Evolutionary conservation across 1,140 invertebrate genomes (phyloP).

Genomic region (Daktulosphaira vitifoliae): DNA sequence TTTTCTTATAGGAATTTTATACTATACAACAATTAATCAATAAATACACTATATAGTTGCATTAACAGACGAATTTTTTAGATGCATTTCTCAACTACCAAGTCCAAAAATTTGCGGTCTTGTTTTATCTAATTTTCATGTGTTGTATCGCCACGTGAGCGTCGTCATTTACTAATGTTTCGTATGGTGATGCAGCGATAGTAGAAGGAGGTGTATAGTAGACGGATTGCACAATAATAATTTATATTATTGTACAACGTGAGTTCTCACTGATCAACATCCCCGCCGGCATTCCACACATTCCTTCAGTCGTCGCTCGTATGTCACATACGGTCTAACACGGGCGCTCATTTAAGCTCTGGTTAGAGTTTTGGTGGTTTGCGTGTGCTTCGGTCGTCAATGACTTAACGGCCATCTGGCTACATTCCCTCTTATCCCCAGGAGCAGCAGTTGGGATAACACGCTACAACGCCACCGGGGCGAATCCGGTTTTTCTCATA

Average conservation of each 20-base stretch:
- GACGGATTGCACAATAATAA: constrained; percentile 29
- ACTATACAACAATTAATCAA: too few relatives aligned
- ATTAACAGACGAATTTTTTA: too few relatives aligned
- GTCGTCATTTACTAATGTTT: background rate
- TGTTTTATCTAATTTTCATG: too few relatives aligned
- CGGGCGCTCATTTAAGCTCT: too few relatives aligned
- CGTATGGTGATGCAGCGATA: background rate
- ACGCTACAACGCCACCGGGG: background rate
- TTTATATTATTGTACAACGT: constrained; percentile 13
- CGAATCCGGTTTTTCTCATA: constrained; percentile 4
- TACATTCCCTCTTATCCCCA: background rate
- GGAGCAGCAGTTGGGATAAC: background rate
- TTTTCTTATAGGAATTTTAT: too few relatives aligned
- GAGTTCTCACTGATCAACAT: constrained; percentile 28
- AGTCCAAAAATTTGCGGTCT: too few relatives aligned
- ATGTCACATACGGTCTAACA: background rate
- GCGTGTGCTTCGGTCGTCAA: too few relatives aligned
- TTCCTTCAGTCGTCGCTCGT: background rate
- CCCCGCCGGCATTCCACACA: constrained; percentile 18
- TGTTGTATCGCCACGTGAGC: too few relatives aligned
- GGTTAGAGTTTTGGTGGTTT: too few relatives aligned
- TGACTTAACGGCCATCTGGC: background rate
- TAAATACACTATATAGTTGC: too few relatives aligned
- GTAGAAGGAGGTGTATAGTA: background rate
- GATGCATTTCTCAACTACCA: too few relatives aligned